Conservation (phyloP, 2,888 invertebrate species). For the Tetrapedia diversipes region DNA sequence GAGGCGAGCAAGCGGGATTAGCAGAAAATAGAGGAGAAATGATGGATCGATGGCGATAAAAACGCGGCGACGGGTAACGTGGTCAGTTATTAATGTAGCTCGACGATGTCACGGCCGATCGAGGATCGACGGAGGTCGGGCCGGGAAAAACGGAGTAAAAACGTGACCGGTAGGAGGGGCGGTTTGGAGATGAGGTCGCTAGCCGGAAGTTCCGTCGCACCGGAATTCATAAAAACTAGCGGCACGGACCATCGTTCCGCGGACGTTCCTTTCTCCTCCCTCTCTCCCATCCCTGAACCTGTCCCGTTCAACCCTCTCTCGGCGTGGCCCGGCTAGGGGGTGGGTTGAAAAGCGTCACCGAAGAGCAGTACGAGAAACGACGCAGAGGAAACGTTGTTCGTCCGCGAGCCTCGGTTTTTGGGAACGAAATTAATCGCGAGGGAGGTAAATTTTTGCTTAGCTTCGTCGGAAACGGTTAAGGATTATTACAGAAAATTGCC, state of each 20-base stretch:
- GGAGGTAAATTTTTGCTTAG: slow-evolving; percentile 27
- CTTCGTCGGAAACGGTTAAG: background rate
- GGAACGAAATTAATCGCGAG: slow-evolving; percentile 21
- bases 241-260: slow-evolving; percentile 69
- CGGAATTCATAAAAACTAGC: slow-evolving; percentile 81
- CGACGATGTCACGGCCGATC: slow-evolving; percentile 59
- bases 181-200: slow-evolving; percentile 77
- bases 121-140: slow-evolving; percentile 58
- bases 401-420: slow-evolving; percentile 31
- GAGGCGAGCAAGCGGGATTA: slow-evolving; percentile 44
- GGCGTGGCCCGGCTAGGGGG: background rate
- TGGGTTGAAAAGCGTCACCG: slow-evolving; percentile 42
- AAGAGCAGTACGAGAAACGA: slow-evolving; percentile 32
- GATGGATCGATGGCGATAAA: slow-evolving; percentile 56
- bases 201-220: slow-evolving; percentile 77
- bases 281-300: background rate
- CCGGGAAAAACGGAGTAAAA: slow-evolving; percentile 46
- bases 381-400: slow-evolving; percentile 25
- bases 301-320: slow-evolving; percentile 14
- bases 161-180: slow-evolving; percentile 42
- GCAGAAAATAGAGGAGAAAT: slow-evolving; percentile 53
- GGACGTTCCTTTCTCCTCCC: slow-evolving; percentile 43
- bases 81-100: slow-evolving; percentile 61
- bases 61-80: slow-evolving; percentile 52
- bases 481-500: background rate